These are phyloP conservation scores for Tetranychus piercei DNA, from an alignment of 2,888 invertebrate species.

Conservation along the genomic window DNA sequence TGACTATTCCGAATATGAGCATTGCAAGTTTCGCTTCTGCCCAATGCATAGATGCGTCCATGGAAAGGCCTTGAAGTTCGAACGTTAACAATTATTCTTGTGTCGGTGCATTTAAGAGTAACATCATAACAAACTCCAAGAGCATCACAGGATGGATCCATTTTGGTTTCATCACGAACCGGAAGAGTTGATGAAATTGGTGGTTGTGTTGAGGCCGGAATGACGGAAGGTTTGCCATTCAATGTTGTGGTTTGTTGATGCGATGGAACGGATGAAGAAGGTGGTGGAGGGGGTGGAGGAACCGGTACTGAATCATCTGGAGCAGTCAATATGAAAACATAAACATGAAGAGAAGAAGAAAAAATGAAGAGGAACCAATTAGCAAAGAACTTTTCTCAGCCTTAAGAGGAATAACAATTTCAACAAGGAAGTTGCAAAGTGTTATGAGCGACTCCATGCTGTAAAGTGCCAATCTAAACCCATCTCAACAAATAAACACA, in stretches of 20 bases:
- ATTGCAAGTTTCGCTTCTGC: constrained; percentile 82
- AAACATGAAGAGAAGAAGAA: background rate
- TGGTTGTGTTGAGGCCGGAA: constrained; percentile 19
- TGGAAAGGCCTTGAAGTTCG: constrained; percentile 84
- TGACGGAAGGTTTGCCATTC: constrained; percentile 23
- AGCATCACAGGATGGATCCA: constrained; percentile 52
- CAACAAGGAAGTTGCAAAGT: background rate
- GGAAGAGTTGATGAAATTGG: constrained; percentile 19
- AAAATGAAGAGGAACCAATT: background rate
- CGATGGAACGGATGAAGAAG: background rate
- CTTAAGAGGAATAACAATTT: background rate
- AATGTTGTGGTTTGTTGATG: constrained; percentile 11
- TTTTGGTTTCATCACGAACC: constrained; percentile 19
- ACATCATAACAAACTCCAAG: constrained; percentile 89
- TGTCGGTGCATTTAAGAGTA: constrained; percentile 81
- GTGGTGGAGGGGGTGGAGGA: background rate
- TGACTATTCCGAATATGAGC: constrained; percentile 81
- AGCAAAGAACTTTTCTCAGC: background rate
- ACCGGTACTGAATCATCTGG: constrained; percentile 20
- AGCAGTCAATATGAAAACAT: background rate
- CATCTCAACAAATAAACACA: no score
- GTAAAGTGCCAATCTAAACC: no score
- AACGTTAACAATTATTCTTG: constrained; percentile 75
- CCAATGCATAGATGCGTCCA: constrained; percentile 77
- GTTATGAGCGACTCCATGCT: background rate